Conservation (phyloP, 2,888 invertebrate species). For the Cephus rjabovi region DNA sequence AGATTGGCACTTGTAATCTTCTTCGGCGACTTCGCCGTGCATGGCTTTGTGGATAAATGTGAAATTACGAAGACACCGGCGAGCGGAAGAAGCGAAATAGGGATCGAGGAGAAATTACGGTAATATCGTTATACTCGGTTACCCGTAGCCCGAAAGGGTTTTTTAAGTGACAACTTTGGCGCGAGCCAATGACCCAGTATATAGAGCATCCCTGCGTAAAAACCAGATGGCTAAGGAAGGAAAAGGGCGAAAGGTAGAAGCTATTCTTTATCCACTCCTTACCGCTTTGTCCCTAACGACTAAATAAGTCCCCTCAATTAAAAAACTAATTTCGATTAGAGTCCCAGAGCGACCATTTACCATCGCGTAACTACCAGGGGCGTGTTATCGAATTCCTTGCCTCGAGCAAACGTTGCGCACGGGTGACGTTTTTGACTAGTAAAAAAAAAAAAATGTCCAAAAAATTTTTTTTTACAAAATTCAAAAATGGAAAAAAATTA, state of each 20-base stretch:
- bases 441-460: background rate
- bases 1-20: background rate
- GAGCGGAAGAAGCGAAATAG: background rate
- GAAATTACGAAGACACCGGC: background rate
- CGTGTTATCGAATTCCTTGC: constrained; percentile 40
- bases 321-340: constrained; percentile 66
- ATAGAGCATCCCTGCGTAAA: constrained; percentile 19
- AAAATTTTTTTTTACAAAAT: background rate
- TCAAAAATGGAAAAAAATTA: constrained; percentile 7
- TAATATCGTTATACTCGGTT: background rate
- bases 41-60: background rate
- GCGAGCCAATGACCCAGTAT: background rate
- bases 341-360: constrained; percentile 55
- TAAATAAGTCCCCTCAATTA: constrained; percentile 64
- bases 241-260: constrained; percentile 18
- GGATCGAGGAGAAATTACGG: background rate
- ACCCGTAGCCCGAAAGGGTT: background rate
- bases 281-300: constrained; percentile 49
- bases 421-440: constrained; percentile 10
- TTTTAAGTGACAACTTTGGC: background rate
- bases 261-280: constrained; percentile 25
- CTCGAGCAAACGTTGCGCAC: constrained; percentile 30
- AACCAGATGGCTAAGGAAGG: constrained; percentile 37
- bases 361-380: constrained; percentile 47
- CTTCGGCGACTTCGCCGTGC: background rate